Evolutionary conservation across 1,140 invertebrate species (phyloP), one percentile per base, ranked within the genome.

Genomic region (Euura saliciscinereae): DNA sequence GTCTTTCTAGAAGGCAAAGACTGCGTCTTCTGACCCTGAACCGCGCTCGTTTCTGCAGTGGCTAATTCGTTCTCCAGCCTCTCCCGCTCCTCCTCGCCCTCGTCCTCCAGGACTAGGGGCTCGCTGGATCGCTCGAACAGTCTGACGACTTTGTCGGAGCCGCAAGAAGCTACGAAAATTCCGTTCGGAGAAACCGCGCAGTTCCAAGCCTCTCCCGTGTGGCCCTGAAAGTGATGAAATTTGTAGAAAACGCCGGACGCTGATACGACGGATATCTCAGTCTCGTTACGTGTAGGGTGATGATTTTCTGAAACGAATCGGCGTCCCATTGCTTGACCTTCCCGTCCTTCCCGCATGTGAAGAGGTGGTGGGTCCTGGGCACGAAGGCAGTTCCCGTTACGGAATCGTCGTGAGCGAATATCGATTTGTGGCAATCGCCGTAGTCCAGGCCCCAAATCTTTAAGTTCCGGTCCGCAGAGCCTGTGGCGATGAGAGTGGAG

Each of bases 391-490:
- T 81, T 67, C 93, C 92, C 68, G 95, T 98, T 2, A 99, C 92
- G 5, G 96, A 96, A 83, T 98, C 97, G 80, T 99, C 97, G 86
- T 99, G 98, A 2, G 97, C 97, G 87, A 95, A 94, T 71, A 95
- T 86, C 0, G 94, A 95, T 77, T 92, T 93, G 83, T 96, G 95
- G 80, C 97, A 99, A 86, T 99, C 98, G 28, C 98, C 99, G 88
- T 99, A 99, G 86, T 99, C 97, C 83, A 99, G 91, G 66, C 98
- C 98, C 98, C 98, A 99, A 75, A 99, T 94, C 89, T 99, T 98
- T 4, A 99, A 91, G 86, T 97, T 98, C 42, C 97, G 91, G 88
- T 99, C 99, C 0, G 94, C 94, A 13, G 97, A 98, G 43, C 98
- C 98, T 0, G 98, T 99, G 2, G 92, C 95, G 73, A 99, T 94